phyloP scores from a whole-genome alignment of 2,888 invertebrate genomes.

The Resseliella maxima region DNA sequence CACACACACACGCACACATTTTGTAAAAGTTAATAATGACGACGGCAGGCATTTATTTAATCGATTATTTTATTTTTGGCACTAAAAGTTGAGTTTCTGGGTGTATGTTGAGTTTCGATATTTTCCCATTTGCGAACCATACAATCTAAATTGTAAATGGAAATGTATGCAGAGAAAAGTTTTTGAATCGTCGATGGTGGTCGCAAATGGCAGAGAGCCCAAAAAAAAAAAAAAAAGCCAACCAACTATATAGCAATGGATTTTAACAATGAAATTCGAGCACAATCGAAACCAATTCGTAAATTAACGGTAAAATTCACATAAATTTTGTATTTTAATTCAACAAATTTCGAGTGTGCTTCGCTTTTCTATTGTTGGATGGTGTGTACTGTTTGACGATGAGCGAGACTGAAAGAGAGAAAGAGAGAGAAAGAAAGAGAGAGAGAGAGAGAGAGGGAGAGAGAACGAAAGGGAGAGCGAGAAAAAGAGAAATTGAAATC shows the following conservation, averaged over 20 bases:
- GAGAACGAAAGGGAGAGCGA: too few species aligned
- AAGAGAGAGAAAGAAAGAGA: neutral
- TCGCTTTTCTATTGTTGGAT: neutral
- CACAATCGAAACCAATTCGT: conserved; percentile 19
- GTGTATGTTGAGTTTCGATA: neutral
- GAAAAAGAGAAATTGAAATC: too few species aligned
- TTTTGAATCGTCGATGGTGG: conserved; percentile 6
- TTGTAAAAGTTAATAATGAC: neutral
- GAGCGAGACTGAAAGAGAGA: neutral
- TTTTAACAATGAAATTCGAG: conserved; percentile 33
- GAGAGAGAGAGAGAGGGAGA: neutral
- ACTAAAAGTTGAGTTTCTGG: conserved; percentile 33
- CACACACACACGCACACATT: neutral
- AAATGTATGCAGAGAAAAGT: neutral
- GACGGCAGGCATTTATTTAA: conserved; percentile 28
- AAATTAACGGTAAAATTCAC: conserved; percentile 36
- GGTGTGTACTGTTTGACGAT: neutral
- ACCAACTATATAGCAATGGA: neutral
- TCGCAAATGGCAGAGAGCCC: neutral
- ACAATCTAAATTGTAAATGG: too few species aligned
- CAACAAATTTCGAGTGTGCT: neutral
- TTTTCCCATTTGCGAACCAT: neutral
- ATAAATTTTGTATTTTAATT: conserved; percentile 46
- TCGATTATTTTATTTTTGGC: conserved; percentile 29
- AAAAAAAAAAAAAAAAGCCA: neutral